Base-by-base conservation (phyloP, 30 jellyfish, hydroid and myxozoan genomes). In the Morbakka virulenta region DNA sequence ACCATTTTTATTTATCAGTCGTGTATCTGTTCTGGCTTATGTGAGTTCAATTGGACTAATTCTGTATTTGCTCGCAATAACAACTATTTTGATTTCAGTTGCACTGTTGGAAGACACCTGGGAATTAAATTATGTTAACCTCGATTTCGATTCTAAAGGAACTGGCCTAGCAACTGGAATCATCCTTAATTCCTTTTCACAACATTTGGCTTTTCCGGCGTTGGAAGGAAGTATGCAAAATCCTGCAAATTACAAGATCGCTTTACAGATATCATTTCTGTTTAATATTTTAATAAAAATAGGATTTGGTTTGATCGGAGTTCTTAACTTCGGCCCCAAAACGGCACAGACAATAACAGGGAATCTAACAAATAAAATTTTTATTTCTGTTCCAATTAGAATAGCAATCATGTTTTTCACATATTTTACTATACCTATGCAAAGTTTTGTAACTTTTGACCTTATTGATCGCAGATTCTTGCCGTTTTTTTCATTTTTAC, bases 11-110 rank as follows among this genome's bases (percentile, higher is more conserved):
- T 81, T 87, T 53, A 80, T 87, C 72, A 80, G 76, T 24, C 65
- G 88, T 35, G 95, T 87, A 20, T 87, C 96, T 0, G 36, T 68
- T 0, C 66, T 87, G 21, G 93, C 96, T n/a, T 87, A 95, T 95
- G 30, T 87, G 26, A 79, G 95, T 29, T 87, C 81, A 67, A 51
- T 81, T 80, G 95, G 95, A n/a, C 49, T 88, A 50, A 26, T 68
- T 4, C 78, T 80, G 30, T 88, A 88, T 68, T 62, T 71, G 0
- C 24, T 47, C 6, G 89, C 91, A 12, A 31, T 87, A 11, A 35
- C 65, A 0, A 61, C 95, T 24, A 69, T 80, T 26, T 52, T 77
- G 77, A 83, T 82, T 23, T 50, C 73, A 6, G 72, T 81, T 30
- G 22, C 57, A 28, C 25, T 64, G 22, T 47, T 35, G 6, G 30